These are phyloP conservation scores for Geopemphigus sp. DNA, from an alignment of 1,140 invertebrate genomes.

Conservation along the genomic window DNA sequence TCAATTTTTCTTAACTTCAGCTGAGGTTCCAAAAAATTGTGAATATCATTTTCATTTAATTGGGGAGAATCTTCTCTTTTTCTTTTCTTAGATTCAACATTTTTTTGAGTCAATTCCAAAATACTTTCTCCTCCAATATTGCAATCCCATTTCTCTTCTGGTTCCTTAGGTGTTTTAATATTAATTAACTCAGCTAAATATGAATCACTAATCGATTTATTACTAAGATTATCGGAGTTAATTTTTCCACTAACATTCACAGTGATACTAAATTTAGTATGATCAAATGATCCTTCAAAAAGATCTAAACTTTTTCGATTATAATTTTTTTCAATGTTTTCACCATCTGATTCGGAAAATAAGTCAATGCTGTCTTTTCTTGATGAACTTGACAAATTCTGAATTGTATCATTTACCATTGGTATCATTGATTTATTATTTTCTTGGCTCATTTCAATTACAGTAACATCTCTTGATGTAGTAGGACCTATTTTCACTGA, in stretches of 20 bases:
- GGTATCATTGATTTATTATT: background rate
- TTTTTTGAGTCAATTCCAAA: slow-evolving; percentile 51
- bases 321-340: slow-evolving; percentile 20
- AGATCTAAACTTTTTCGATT: slow-evolving; percentile 41
- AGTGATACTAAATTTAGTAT: slow-evolving; percentile 23
- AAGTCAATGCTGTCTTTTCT: slow-evolving; percentile 21
- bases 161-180: slow-evolving; percentile 28
- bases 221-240: background rate
- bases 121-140: slow-evolving; percentile 54
- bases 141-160: slow-evolving; percentile 52
- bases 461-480: slow-evolving; percentile 13
- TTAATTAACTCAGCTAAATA: slow-evolving; percentile 1
- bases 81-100: slow-evolving; percentile 13
- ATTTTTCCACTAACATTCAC: background rate
- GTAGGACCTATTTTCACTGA: slow-evolving; percentile 19
- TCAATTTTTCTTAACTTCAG: slow-evolving; percentile 24
- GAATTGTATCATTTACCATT: slow-evolving; percentile 5
- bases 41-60: background rate
- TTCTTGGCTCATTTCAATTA: slow-evolving; percentile 43
- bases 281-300: slow-evolving; percentile 41
- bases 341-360: slow-evolving; percentile 14
- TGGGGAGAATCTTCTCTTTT: slow-evolving; percentile 22
- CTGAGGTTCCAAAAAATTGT: slow-evolving; percentile 5
- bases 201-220: slow-evolving; percentile 32
- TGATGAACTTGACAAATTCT: slow-evolving; percentile 7